phyloP scores from a whole-genome alignment of 2,113 vertebrate species.

The Limnothrissa miodon region DNA sequence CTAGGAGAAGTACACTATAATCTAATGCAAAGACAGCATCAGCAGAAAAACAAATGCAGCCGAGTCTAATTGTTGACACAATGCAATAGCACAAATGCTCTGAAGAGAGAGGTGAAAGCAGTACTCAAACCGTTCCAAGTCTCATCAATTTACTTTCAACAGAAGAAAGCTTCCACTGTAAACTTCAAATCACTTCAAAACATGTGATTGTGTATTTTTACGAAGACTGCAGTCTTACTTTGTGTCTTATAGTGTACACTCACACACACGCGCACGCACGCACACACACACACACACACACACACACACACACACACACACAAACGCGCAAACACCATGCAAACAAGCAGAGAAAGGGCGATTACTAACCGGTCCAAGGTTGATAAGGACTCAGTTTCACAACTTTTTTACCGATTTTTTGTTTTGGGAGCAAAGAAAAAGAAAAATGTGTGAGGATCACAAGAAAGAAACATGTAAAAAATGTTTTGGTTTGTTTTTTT shows the following conservation, averaged over 20 bases:
- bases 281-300: constrained; percentile 52
- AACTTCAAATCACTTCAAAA: neutral
- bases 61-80: neutral
- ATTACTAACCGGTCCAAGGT: constrained; percentile 99
- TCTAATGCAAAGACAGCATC: neutral
- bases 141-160: constrained; percentile 3
- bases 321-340: constrained; percentile 79
- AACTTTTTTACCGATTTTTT: constrained; percentile 80
- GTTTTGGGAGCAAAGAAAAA: constrained; percentile 78
- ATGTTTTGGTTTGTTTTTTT: constrained; percentile 68
- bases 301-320: constrained; percentile 42
- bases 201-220: neutral
- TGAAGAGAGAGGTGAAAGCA: neutral
- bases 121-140: constrained; percentile 2
- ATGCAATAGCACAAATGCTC: neutral
- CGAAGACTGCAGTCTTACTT: constrained; percentile 26
- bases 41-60: neutral
- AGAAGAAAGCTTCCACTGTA: neutral
- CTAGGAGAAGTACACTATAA: neutral
- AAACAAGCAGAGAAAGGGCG: constrained; percentile 82
- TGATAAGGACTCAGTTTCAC: constrained; percentile 99
- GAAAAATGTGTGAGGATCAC: constrained; percentile 83
- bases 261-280: constrained; percentile 51
- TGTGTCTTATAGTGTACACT: constrained; percentile 41
- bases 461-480: constrained; percentile 86